Conservation (phyloP, 2,797 vertebrate genomes). For the Momotus momota region DNA sequence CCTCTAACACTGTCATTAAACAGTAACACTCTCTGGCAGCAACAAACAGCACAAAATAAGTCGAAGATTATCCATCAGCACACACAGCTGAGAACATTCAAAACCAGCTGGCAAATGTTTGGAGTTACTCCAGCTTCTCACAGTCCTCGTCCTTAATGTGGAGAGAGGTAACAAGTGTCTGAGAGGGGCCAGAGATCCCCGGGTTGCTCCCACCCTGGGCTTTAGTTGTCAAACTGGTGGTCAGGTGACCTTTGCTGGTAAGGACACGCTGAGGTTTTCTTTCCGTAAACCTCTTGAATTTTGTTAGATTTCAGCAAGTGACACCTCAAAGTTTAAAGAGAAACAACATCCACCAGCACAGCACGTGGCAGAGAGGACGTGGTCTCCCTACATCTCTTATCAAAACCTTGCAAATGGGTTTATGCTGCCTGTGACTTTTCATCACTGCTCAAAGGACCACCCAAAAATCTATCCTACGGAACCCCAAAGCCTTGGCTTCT, state of each 20-base stretch:
- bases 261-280: background rate
- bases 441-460: background rate
- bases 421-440: background rate
- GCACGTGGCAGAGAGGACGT: background rate
- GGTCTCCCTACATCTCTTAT: background rate
- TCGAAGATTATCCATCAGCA: constrained; percentile 62
- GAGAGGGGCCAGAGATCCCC: background rate
- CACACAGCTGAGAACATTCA: constrained; percentile 70
- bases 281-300: background rate
- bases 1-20: constrained; percentile 56
- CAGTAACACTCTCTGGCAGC: constrained; percentile 69
- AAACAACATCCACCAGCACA: background rate
- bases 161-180: constrained; percentile 27
- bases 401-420: background rate
- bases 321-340: background rate
- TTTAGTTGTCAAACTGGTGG: background rate
- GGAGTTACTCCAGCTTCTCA: constrained; percentile 56
- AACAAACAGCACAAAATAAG: constrained; percentile 58
- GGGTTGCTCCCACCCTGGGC: background rate
- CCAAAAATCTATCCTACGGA: background rate
- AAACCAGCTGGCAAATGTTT: constrained; percentile 69
- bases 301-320: background rate
- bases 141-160: constrained; percentile 23
- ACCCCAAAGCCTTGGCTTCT: background rate
- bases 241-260: background rate